Evolutionary conservation across 2,888 invertebrate species (phyloP).

Genomic region (Linyphia triangularis): DNA sequence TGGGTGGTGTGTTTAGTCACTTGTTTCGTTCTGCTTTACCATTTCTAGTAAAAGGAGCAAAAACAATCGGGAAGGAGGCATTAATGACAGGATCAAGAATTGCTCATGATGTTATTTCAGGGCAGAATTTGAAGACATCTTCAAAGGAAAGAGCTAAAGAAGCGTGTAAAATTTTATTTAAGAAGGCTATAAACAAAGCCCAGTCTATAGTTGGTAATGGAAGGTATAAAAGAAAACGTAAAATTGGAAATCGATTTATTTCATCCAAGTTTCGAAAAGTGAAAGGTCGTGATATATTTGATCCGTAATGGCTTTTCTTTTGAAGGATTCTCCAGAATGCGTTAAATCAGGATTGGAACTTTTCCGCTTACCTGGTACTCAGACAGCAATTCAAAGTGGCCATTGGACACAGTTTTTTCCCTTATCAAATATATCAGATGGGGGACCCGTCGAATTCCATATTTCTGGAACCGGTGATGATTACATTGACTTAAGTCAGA

Average conservation of each 20-base stretch:
- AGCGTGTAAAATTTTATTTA: not conserved
- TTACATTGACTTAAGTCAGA: constrained; percentile 19
- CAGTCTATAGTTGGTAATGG: constrained; percentile 17
- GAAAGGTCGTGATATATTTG: not conserved
- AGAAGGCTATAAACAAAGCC: not conserved
- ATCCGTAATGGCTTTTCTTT: not conserved
- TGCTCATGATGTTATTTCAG: not conserved
- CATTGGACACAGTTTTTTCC: constrained; percentile 30
- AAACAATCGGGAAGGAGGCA: constrained; percentile 36
- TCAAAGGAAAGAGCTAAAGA: not conserved
- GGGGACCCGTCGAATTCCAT: constrained; percentile 24
- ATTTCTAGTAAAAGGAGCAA: constrained; percentile 27
- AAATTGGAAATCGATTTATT: not conserved
- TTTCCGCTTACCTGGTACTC: not conserved
- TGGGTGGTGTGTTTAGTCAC: constrained; percentile 1
- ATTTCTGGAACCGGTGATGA: constrained; percentile 29
- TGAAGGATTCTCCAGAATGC: not conserved
- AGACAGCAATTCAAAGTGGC: constrained; percentile 17
- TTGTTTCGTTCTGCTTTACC: constrained; percentile 34
- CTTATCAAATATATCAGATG: not conserved
- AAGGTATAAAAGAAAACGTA: constrained; percentile 16
- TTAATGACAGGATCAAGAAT: constrained; percentile 15
- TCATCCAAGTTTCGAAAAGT: not conserved
- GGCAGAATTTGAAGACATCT: not conserved
- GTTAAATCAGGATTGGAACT: constrained; percentile 33